Base-by-base conservation (phyloP, 2,888 invertebrate species). In the Drosophila yooni region DNA sequence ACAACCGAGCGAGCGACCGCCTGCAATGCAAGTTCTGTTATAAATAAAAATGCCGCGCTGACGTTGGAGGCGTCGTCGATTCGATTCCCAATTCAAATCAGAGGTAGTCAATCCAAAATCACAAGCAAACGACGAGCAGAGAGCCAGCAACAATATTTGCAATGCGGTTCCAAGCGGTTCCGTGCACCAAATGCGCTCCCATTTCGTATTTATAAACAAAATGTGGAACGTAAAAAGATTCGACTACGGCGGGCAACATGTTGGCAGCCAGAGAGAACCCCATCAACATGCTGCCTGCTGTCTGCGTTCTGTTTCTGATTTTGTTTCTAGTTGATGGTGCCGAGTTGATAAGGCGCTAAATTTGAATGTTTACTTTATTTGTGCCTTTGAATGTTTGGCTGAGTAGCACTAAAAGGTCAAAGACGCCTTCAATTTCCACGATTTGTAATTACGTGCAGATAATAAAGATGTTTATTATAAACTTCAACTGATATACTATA, bases 101-200 rank as follows among this genome's bases (percentile, higher is more conserved):
- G 66, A 57, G 54, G 48, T 66, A 66, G 81, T 82, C 89, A 83
- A 89, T 76, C 70, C 74, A 77, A 72, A 88, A 74, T 85, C 86
- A 70, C 78, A 76, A 70, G 66, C 63, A 78, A 13, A 36, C 36
- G n/a, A 18, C 38, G 36, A 59, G 59, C 70, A n/a, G 64, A 64
- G 70, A 80, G 72, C 54, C 58, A 64, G 65, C 38, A 56, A 38
- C 33, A 51, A 56, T 76, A 78, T 88, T 90, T 87, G 88, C 90
- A 87, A 80, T 79, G 83, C 80, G 84, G 90, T 91, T 91, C 92
- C 91, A 92, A 89, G 81, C 91, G 85, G 90, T 91, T 90, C 91
- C 92, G 88, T 88, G 91, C 88, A 91, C 90, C 82, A 73, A 78
- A 76, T 77, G 76, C 77, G 83, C 84, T 86, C 80, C 79, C 77